Evolutionary conservation across 2,888 invertebrate genomes (phyloP), one percentile per base, ranked within the genome.

Genomic region (Acrobasis consociella): DNA sequence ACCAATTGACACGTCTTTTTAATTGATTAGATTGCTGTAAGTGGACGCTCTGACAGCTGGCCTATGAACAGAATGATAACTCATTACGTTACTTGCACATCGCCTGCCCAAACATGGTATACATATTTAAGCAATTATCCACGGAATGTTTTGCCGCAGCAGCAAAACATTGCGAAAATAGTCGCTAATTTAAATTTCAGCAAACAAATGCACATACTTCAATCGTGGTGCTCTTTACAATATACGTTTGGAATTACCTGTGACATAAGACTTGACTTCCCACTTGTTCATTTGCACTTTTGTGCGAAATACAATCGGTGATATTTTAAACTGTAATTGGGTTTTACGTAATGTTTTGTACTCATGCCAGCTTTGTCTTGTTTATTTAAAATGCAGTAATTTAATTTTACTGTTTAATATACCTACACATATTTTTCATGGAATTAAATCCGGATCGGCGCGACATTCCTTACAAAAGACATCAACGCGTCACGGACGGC

Each of bases 1-100:
- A 77, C 64, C 85, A 72, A 85, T 88, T 81, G 83, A 82, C 88
- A 88, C 89, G 88, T 86, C 81, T 79, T 64, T 74, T 75, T 78
- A 78, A 75, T 75, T 77, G 72, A 78, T 72, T 71, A 46, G 71
- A 74, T 73, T 70, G 67, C 58, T 68, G 68, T 69, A 72, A 75
- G 73, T 76, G 68, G 72, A 62, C 62, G 55, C 65, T 63, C 56
- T 52, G 59, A 64, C 55, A 37, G 16, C 46, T n/a, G 15, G 22
- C 10, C 16, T 42, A 42, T 42, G 39, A 16, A 13, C 13, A n/a
- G 42, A 56, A 56, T 56, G 11, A 56, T 39, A 13, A 56, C 37
- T 42, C n/a, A 31, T 55, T 39, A 46, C 46, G 46, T 46, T 46
- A n/a, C 46, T n/a, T 46, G n/a, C 46, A 46, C 46, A 46, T n/a